Evolutionary conservation across 2,888 invertebrate species (phyloP), one percentile per base, ranked within the genome.

Genomic region (Spatulosminthurus flaviceps): DNA sequence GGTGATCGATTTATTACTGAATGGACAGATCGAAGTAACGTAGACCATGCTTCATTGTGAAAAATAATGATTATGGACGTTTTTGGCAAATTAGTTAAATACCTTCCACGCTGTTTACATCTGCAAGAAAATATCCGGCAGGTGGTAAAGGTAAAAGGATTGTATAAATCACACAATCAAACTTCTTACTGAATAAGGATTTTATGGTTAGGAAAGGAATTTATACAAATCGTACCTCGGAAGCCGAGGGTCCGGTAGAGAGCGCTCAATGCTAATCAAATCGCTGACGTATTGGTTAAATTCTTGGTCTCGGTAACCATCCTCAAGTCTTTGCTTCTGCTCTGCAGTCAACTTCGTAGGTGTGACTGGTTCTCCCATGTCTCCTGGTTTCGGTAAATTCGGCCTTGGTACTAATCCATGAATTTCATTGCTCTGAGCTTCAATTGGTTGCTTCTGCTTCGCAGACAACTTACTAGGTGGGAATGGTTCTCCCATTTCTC

Each of bases 1-100:
- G 98, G 98, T 0, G 98, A 97, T 84, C 96, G 90, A 87, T 99
- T 97, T 77, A 99, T 88, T 19, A 99, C 96, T 5, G 96, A 97
- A 89, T 98, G 97, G 0, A 98, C 97, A 0, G 98, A 98, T 75
- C 98, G 90, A 79, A 98, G 89, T 34, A 99, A 90, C 19, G 98
- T 97, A 0, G 97, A 96, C 98, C 98, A 98, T 0, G 98, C 99
- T 89, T 99, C 99, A 88, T 99, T 99, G 90, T 99, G 98, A 89
- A 97, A 97, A 88, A 97, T 97, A 86, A 97, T 94, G 82, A 97
- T 93, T 26, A 97, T 96, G 67, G 96, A 93, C 0, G 97, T 97
- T 51, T 77, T 51, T 26, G 76, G 71, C 16, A 77, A 61, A 21
- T 69, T 67, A 70, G 34, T 1, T n/a, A 81, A n/a, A 60, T 70